Evolutionary conservation across 2,888 invertebrate genomes (phyloP).

Genomic region (Geophilus truncorum): DNA sequence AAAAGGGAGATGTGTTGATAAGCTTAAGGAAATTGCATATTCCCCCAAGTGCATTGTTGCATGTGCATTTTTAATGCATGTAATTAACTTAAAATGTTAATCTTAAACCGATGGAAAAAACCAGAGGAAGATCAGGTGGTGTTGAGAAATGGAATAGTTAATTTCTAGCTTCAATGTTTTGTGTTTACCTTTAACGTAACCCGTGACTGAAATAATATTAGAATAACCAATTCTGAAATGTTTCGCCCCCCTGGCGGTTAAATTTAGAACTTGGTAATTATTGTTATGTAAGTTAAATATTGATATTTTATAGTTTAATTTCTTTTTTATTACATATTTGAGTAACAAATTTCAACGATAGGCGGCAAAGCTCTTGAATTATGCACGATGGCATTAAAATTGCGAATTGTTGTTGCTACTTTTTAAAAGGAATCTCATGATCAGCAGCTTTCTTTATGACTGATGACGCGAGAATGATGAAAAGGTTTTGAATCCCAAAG

Average conservation of each 20-base stretch:
- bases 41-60: conserved; percentile 22
- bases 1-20: conserved; percentile 24
- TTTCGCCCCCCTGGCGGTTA: too few relatives aligned
- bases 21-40: conserved; percentile 27
- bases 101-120: background rate
- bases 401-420: too few relatives aligned
- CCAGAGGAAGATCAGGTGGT: background rate
- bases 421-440: too few relatives aligned
- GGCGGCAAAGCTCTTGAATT: too few relatives aligned
- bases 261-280: too few relatives aligned
- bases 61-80: conserved; percentile 1
- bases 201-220: background rate
- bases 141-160: conserved; percentile 7
- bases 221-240: too few relatives aligned
- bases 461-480: background rate
- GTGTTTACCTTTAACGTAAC: background rate
- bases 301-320: too few relatives aligned
- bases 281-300: too few relatives aligned
- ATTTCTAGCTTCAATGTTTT: background rate
- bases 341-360: too few relatives aligned
- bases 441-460: background rate
- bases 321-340: too few relatives aligned
- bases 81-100: conserved; percentile 24
- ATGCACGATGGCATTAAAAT: too few relatives aligned
- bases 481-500: background rate